These are phyloP conservation scores for Clarias platycephalus DNA, from an alignment of 2,797 vertebrate genomes.

Conservation along the genomic window DNA sequence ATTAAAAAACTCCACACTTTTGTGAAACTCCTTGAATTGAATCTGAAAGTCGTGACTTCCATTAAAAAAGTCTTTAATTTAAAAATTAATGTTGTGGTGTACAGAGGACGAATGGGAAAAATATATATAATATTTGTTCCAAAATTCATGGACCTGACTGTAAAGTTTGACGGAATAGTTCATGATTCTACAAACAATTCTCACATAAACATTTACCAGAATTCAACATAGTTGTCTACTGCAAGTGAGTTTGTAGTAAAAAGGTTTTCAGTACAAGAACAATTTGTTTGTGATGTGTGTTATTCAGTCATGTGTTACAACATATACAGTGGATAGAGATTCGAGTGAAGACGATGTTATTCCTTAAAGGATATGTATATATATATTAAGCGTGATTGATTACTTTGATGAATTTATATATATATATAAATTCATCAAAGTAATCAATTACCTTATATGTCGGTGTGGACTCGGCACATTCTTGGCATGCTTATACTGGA, in stretches of 20 bases:
- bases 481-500: neutral
- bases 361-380: too few species aligned
- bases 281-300: neutral
- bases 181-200: neutral
- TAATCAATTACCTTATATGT: neutral
- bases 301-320: neutral
- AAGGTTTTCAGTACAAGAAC: neutral
- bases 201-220: neutral
- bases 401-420: too few species aligned
- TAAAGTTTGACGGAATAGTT: neutral
- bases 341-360: neutral
- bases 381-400: too few species aligned
- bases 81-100: too few species aligned
- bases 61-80: too few species aligned
- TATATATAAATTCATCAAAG: too few species aligned
- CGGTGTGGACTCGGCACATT: conserved; percentile 1
- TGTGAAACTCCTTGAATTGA: too few species aligned
- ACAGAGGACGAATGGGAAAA: too few species aligned
- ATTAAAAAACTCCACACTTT: too few species aligned
- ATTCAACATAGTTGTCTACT: neutral
- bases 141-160: too few species aligned
- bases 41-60: too few species aligned
- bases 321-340: neutral
- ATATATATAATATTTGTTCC: too few species aligned
- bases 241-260: neutral